Percentiles rank a stretch among this genome's conserved stretches.
These are phyloP conservation scores for Psittacula cyanocephala DNA, from an alignment of 2,113 vertebrate genomes.

Conservation along the genomic window DNA sequence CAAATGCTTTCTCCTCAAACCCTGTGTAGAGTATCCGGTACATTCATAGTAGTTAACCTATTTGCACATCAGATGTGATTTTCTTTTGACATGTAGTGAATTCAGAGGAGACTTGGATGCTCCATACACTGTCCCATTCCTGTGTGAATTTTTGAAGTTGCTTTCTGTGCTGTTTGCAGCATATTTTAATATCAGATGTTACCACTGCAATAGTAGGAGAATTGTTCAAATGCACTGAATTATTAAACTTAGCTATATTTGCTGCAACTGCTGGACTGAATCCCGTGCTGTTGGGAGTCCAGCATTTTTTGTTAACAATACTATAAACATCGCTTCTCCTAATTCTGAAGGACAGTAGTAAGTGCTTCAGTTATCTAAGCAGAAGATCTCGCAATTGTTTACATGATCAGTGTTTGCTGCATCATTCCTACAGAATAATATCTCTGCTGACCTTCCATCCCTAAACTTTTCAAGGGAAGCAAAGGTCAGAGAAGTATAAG, in stretches of 20 bases:
- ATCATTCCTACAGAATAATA: conserved; percentile 33
- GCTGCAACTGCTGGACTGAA: neutral
- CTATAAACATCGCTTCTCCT: conserved; percentile 36
- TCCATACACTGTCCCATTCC: neutral
- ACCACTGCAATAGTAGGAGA: neutral
- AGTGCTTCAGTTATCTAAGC: conserved; percentile 44
- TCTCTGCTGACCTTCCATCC: conserved; percentile 29
- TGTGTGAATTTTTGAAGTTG: neutral
- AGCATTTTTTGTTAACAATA: conserved; percentile 10
- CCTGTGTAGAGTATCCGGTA: neutral
- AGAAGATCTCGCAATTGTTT: conserved; percentile 44
- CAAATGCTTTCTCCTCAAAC: neutral
- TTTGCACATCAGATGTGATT: neutral
- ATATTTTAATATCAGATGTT: neutral
- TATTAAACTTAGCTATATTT: neutral
- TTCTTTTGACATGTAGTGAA: neutral
- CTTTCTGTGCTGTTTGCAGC: neutral
- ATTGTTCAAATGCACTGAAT: neutral
- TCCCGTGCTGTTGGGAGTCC: neutral
- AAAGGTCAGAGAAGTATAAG: conserved; percentile 26
- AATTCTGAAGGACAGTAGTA: conserved; percentile 28
- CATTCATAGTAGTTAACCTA: neutral
- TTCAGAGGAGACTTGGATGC: neutral
- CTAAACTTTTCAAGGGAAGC: neutral
- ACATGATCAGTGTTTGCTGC: conserved; percentile 40